Percentiles rank a stretch among this genome's conserved stretches.
Evolutionary conservation across 1,140 invertebrate species (phyloP).

Genomic region (Plectus sambesii): DNA sequence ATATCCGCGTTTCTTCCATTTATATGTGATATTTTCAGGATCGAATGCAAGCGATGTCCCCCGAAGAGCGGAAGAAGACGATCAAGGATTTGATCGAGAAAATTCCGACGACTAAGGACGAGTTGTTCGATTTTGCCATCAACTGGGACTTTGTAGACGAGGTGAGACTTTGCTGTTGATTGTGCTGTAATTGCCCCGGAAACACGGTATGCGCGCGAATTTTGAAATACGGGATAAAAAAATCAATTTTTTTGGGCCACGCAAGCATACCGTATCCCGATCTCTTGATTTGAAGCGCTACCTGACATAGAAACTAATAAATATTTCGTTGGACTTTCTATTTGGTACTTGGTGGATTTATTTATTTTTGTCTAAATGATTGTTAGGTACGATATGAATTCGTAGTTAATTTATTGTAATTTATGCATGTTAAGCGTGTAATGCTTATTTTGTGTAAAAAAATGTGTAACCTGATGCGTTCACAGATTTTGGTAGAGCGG

Average conservation of each 20-base stretch:
- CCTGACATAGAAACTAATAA: too few relatives aligned
- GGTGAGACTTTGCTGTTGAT: too few relatives aligned
- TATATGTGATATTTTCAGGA: slow-evolving; percentile 15
- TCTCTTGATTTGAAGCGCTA: too few relatives aligned
- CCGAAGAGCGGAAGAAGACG: slow-evolving; percentile 85
- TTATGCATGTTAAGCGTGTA: neutral
- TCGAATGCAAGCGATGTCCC: slow-evolving; percentile 48
- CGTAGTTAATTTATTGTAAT: neutral
- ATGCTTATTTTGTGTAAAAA: slow-evolving; percentile 34
- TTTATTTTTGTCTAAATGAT: slow-evolving; percentile 14
- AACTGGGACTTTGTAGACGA: slow-evolving; percentile 77
- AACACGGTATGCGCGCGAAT: neutral
- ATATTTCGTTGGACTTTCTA: too few relatives aligned
- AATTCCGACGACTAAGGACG: slow-evolving; percentile 91
- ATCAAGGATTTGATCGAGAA: slow-evolving; percentile 94
- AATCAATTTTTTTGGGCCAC: too few relatives aligned
- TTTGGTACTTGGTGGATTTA: slow-evolving; percentile 5
- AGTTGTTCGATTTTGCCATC: slow-evolving; percentile 80
- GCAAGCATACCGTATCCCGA: slow-evolving; percentile 11
- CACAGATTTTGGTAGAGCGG: slow-evolving; percentile 85
- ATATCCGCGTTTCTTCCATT: too few relatives aligned
- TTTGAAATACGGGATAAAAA: slow-evolving; percentile 3
- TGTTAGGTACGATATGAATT: slow-evolving; percentile 13
- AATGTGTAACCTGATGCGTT: slow-evolving; percentile 52
- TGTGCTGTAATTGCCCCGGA: too few relatives aligned